Conservation (phyloP, 2,113 vertebrate genomes). For the Callopanchax toddi region DNA sequence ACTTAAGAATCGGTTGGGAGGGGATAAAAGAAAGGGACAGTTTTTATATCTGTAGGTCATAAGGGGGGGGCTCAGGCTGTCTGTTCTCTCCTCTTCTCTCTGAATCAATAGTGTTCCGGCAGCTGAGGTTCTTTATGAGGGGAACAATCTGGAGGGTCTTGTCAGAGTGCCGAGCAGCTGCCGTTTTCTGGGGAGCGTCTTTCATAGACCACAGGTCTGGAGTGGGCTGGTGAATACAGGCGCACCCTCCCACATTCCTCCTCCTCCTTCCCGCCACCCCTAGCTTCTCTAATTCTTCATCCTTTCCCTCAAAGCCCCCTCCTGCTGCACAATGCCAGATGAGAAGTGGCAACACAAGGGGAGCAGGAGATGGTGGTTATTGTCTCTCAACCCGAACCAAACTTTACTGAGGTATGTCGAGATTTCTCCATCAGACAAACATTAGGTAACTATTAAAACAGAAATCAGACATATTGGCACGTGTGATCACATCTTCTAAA, state of each 20-base stretch:
- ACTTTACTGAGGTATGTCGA: slow-evolving; percentile 64
- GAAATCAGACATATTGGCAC: slow-evolving; percentile 59
- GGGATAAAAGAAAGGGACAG: slow-evolving; percentile 54
- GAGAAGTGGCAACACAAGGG: slow-evolving; percentile 57
- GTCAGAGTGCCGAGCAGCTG: slow-evolving; percentile 80
- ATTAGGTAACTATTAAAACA: slow-evolving; percentile 50
- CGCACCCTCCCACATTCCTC: slow-evolving; percentile 29
- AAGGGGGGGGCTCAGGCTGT: slow-evolving; percentile 46
- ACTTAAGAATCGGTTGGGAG: slow-evolving; percentile 54
- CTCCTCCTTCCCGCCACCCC: slow-evolving; percentile 11
- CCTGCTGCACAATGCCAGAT: slow-evolving; percentile 45
- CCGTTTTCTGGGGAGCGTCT: slow-evolving; percentile 70
- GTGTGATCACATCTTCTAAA: slow-evolving; percentile 43
- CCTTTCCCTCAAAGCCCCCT: not conserved
- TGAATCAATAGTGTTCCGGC: slow-evolving; percentile 77
- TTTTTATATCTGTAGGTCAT: slow-evolving; percentile 55
- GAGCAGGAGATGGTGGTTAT: slow-evolving; percentile 34
- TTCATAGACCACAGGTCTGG: slow-evolving; percentile 71
- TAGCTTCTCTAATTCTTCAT: slow-evolving; percentile 40
- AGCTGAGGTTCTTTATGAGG: slow-evolving; percentile 78
- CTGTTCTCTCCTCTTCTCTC: slow-evolving; percentile 65
- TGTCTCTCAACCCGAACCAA: slow-evolving; percentile 29
- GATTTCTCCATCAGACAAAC: slow-evolving; percentile 47
- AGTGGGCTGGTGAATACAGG: slow-evolving; percentile 68
- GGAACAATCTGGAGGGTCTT: slow-evolving; percentile 80